These are phyloP conservation scores for Pangasius sanitwongsei DNA, from an alignment of 2,797 vertebrate genomes.

Conservation along the genomic window DNA sequence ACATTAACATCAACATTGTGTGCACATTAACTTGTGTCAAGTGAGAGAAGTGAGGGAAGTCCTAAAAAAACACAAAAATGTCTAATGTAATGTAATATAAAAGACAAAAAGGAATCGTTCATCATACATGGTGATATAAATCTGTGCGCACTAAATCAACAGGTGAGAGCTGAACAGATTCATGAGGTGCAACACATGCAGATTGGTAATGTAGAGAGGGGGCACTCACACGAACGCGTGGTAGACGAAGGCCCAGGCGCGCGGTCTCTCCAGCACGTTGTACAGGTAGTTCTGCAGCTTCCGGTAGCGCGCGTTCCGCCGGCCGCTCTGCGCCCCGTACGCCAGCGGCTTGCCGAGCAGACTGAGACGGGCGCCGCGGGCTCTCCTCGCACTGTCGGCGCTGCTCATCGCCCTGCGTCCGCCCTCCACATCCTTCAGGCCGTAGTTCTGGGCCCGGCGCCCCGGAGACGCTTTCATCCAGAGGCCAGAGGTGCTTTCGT, in stretches of 20 bases:
- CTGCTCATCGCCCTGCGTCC: conserved; percentile 83
- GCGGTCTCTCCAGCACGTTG: conserved; percentile 91
- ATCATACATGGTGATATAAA: too few relatives aligned
- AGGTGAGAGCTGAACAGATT: not conserved
- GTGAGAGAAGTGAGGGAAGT: not conserved
- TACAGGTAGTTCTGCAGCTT: conserved; percentile 93
- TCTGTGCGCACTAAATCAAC: conserved; percentile 1
- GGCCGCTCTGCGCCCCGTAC: conserved; percentile 90
- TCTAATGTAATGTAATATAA: not conserved
- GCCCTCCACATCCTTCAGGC: conserved; percentile 91
- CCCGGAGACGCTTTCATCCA: conserved; percentile 82
- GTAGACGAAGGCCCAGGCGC: conserved; percentile 91
- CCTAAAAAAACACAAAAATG: not conserved
- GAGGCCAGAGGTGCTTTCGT: conserved; percentile 86
- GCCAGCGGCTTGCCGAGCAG: conserved; percentile 92
- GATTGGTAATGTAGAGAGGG: not conserved
- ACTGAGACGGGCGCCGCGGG: conserved; percentile 93
- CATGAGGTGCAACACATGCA: not conserved
- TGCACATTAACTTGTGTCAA: not conserved
- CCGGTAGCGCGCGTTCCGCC: conserved; percentile 94
- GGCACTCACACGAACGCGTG: conserved; percentile 94
- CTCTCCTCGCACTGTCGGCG: conserved; percentile 79
- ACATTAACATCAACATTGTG: not conserved
- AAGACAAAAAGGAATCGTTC: not conserved
- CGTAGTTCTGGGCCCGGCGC: conserved; percentile 75